phyloP scores from a whole-genome alignment of 2,888 invertebrate genomes.

The Dascillus cervinus region DNA sequence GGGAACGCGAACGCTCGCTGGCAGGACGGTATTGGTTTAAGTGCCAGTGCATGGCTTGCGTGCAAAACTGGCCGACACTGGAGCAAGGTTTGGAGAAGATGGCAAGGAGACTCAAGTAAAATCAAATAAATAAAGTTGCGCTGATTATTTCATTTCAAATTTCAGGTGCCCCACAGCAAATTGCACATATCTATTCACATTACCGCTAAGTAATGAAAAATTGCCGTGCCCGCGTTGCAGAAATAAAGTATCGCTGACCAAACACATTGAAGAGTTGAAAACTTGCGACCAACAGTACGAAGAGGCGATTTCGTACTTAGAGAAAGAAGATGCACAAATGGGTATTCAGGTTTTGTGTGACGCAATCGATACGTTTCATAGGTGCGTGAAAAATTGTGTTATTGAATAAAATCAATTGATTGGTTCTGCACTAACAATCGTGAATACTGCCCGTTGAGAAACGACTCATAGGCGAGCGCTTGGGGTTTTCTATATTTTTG shows the following conservation, averaged over 20 bases:
- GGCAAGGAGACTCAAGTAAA: constrained; percentile 23
- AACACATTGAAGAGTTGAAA: constrained; percentile 39
- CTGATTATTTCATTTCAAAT: constrained; percentile 10
- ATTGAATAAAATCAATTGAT: no score
- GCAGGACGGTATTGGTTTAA: constrained; percentile 71
- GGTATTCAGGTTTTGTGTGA: constrained; percentile 50
- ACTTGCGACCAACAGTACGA: constrained; percentile 47
- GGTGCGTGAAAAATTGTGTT: no score
- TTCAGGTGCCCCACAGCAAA: constrained; percentile 46
- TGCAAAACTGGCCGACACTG: constrained; percentile 65
- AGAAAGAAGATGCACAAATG: constrained; percentile 46
- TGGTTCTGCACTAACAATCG: no score
- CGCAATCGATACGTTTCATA: constrained; percentile 55
- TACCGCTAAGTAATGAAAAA: constrained; percentile 38
- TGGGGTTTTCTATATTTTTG: no score
- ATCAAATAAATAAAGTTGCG: neutral
- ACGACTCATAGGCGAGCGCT: no score
- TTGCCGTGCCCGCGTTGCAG: constrained; percentile 48
- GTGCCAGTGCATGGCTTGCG: constrained; percentile 66
- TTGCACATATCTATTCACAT: constrained; percentile 44
- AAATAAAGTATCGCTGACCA: constrained; percentile 43
- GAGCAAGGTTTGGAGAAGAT: constrained; percentile 49
- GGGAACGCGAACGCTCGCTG: constrained; percentile 56
- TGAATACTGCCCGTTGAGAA: no score
- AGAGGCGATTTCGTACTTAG: constrained; percentile 44